Percentiles rank a stretch among this genome's conserved stretches.
These are phyloP conservation scores for Felis chaus DNA, from an alignment of 2,113 vertebrate species.

Conservation along the genomic window DNA sequence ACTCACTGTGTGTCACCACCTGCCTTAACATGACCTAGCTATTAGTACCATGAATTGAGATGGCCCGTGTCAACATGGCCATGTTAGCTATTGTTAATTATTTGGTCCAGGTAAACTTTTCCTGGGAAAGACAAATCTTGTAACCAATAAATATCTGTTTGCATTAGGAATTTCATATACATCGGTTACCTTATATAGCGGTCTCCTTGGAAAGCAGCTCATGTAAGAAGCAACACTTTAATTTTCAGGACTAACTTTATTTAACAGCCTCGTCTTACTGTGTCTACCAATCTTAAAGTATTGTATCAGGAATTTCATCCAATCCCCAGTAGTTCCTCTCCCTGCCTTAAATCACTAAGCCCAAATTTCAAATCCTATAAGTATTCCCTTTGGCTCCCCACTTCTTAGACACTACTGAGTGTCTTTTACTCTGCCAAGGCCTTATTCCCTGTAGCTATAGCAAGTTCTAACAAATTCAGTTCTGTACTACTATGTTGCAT, in stretches of 20 bases:
- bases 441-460: background rate
- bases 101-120: background rate
- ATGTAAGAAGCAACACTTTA: background rate
- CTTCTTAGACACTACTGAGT: background rate
- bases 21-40: background rate
- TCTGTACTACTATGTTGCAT: background rate
- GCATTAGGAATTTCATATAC: background rate
- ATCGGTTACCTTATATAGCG: background rate
- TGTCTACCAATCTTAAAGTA: background rate
- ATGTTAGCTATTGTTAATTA: background rate
- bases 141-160: background rate
- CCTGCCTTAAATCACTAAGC: background rate
- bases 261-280: background rate
- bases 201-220: background rate
- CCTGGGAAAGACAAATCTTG: background rate
- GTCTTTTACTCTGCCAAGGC: background rate
- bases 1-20: background rate
- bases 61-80: background rate
- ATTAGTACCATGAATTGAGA: background rate
- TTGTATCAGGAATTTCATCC: background rate
- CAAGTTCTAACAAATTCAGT: background rate
- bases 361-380: background rate
- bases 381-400: background rate
- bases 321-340: background rate
- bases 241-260: background rate